Evolutionary conservation across 1,140 invertebrate genomes (phyloP), one percentile per base, ranked within the genome.

Genomic region (Phocides pigmalion): DNA sequence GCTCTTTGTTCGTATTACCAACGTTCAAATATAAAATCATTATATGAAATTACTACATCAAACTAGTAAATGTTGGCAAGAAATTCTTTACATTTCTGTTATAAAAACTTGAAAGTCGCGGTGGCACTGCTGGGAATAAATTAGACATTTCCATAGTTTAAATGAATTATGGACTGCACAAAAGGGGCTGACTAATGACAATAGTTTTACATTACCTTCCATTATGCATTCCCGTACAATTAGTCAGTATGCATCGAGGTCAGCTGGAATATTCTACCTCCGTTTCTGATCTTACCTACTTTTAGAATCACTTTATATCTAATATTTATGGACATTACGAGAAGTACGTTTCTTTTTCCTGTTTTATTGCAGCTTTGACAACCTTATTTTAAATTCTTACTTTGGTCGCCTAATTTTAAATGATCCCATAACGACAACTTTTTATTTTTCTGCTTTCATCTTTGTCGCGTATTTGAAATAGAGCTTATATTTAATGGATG

Each of bases 101-200:
- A 25, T 58, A 58, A 58, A 44, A 58, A 58, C 53, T 58, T 58
- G 53, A 58, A 58, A 42, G 41, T 58, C 53, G 20, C n/a, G n/a
- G n/a, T 22, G 20, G 22, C 39, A 44, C 39, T 32, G 53, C 53
- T 44, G 54, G 54, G 54, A 59, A 59, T 59, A 59, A 59, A 47
- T 59, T 59, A 59, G 42, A 59, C 54, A 35, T 58, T 58, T 58
- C 54, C 54, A 58, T 58, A 58, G 54, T 44, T 58, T 58, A 58
- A 58, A 58, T 58, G 54, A 58, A 58, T 58, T 46, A 58, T 46
- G 54, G 25, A 16, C 54, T 46, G 41, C 54, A 58, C 54, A 58
- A 58, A 58, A 46, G 54, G 54, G 54, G 54, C 41, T 58, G 39
- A 58, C 54, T 58, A 58, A 58, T 58, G 54, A 58, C 54, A 58